A percentile compares a stretch with the other conserved stretches of the same genome.
phyloP scores from a whole-genome alignment of 2,888 invertebrate genomes.

The Hirtodrosophila duncani region DNA sequence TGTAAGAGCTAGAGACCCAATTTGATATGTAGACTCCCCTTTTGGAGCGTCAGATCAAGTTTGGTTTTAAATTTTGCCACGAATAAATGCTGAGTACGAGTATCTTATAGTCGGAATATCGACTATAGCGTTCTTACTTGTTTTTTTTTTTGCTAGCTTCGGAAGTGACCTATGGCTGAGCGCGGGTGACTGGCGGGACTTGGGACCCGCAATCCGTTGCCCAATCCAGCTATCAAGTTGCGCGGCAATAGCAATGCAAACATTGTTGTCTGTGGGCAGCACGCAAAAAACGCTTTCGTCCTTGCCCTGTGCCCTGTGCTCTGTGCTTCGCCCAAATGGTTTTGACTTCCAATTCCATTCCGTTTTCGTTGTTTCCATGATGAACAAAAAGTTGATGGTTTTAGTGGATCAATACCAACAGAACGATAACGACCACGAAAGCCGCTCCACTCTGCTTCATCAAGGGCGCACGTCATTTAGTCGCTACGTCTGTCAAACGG shows the following conservation, averaged over 20 bases:
- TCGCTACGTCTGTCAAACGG: slow-evolving; percentile 21
- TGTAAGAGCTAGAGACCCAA: too few species aligned
- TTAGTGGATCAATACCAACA: slow-evolving; percentile 44
- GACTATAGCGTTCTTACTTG: too few species aligned
- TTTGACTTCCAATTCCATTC: neutral
- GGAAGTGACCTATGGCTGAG: too few species aligned
- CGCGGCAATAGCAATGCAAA: slow-evolving; percentile 31
- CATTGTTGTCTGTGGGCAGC: slow-evolving; percentile 54
- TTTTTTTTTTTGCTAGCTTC: too few species aligned
- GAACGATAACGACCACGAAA: slow-evolving; percentile 3
- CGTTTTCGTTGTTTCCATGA: slow-evolving; percentile 33
- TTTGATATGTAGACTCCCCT: too few species aligned
- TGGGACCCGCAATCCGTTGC: too few species aligned
- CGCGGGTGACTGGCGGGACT: too few species aligned
- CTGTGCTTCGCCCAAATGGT: neutral
- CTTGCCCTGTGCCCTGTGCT: slow-evolving; percentile 18
- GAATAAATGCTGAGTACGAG: too few species aligned
- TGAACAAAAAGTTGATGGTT: slow-evolving; percentile 23
- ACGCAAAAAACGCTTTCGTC: slow-evolving; percentile 49
- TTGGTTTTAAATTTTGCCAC: too few species aligned
- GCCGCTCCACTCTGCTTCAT: slow-evolving; percentile 21
- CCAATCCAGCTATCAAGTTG: too few species aligned
- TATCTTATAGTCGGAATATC: too few species aligned
- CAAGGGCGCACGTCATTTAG: slow-evolving; percentile 50
- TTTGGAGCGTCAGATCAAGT: too few species aligned